Evolutionary conservation across 1,140 invertebrate species (phyloP).

Genomic region (Magallana angulata): DNA sequence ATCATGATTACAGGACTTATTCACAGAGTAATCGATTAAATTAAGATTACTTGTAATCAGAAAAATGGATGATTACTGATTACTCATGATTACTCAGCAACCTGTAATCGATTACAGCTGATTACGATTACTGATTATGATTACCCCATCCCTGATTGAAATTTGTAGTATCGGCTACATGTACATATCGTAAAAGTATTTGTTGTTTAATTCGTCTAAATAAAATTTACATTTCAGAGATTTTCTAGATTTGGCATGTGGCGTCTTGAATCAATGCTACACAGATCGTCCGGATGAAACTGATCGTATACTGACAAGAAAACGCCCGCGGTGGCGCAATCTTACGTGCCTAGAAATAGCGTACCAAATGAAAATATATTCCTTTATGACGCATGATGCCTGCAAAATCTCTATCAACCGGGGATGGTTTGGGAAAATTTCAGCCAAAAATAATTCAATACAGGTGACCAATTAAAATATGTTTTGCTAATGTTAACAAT

Average conservation of each 20-base stretch:
- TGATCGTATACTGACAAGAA: neutral
- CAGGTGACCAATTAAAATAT: neutral
- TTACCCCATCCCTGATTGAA: neutral
- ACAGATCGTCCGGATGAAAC: slow-evolving; percentile 26
- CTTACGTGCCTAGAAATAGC: slow-evolving; percentile 31
- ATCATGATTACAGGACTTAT: too few relatives aligned
- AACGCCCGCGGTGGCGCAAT: slow-evolving; percentile 12
- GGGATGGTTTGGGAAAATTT: neutral
- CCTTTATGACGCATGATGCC: slow-evolving; percentile 18
- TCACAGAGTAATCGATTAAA: too few relatives aligned
- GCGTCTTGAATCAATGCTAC: neutral
- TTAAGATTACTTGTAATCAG: too few relatives aligned
- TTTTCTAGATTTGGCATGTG: neutral
- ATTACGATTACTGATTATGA: too few relatives aligned
- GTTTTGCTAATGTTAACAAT: too few relatives aligned
- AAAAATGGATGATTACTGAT: too few relatives aligned
- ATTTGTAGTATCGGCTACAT: neutral
- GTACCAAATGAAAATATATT: slow-evolving; percentile 12
- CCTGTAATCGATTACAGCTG: too few relatives aligned
- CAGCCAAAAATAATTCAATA: neutral
- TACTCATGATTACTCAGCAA: too few relatives aligned
- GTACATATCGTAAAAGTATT: too few relatives aligned
- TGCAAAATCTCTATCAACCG: slow-evolving; percentile 23
- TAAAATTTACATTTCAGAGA: neutral
- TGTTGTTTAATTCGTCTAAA: too few relatives aligned